Evolutionary conservation across 2,113 vertebrate species (phyloP), one percentile per base, ranked within the genome.

Genomic region (Hylia prasina): DNA sequence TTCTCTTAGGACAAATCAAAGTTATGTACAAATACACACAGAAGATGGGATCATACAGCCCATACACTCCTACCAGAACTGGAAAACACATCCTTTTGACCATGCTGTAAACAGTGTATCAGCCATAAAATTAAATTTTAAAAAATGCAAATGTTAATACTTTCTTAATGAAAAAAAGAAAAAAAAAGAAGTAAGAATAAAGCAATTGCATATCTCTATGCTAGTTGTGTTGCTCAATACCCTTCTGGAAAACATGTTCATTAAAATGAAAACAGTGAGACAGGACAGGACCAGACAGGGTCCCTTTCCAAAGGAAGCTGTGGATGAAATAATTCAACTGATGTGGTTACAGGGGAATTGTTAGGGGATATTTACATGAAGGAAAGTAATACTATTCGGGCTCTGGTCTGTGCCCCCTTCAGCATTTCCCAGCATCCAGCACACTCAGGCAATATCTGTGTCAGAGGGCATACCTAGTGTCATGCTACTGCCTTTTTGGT

Each of bases 401-500:
- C 40, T 91, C 28, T 64, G 56, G 7, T 51, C 45, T 79, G 27
- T 22, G 27, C 5, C 2, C 13, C 20, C 45, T 64, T 45, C 33
- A 79, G 53, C 73, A 82, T 30, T 87, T 89, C 56, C 48, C 70
- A 95, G 69, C 30, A 53, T 11, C 31, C 73, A 87, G 63, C 30
- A 57, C 15, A 53, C 13, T 22, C 28, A 40, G 60, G 72, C 60
- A 70, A n/a, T 15, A 7, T 37, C n/a, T 76, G 48, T 39, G 54
- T 88, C 89, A 94, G 2, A 39, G 82, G 78, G 68, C 58, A 42
- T 77, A 82, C 17, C 69, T 80, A 47, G 51, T 22, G 44, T n/a
- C 78, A 81, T 31, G 51, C 44, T 56, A 61, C 48, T 33, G 31
- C 82, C 40, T 75, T 92, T 90, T 75, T 87, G 85, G 54, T 92